Percentiles rank a stretch among this genome's conserved stretches.
phyloP scores from a whole-genome alignment of 2,113 vertebrate genomes.

The Microtus oregoni region DNA sequence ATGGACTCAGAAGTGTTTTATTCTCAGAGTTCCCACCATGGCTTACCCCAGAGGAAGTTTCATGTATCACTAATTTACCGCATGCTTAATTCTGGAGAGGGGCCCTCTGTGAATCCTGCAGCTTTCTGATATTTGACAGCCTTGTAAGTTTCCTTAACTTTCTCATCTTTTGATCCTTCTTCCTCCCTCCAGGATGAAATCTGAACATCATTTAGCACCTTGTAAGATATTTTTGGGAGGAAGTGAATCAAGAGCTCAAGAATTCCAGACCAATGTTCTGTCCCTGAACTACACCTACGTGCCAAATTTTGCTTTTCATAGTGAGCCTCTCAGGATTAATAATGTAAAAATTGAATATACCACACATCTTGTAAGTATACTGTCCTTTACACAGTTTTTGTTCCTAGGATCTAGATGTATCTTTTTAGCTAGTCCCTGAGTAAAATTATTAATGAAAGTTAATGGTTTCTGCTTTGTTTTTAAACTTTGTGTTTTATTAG shows the following conservation, averaged over 20 bases:
- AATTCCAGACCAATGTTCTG: rapidly evolving
- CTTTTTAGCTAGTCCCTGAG: neutral
- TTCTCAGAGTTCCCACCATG: neutral
- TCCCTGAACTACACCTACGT: neutral
- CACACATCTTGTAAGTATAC: neutral
- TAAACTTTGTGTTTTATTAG: neutral
- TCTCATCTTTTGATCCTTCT: neutral
- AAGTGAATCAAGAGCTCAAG: too few relatives aligned
- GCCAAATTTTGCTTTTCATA: neutral
- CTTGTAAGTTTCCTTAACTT: neutral
- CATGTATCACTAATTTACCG: too few relatives aligned
- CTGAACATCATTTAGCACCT: neutral
- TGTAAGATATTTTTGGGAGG: neutral
- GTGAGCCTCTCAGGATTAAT: neutral
- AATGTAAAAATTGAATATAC: neutral
- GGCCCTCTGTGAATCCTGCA: neutral
- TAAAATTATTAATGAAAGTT: neutral
- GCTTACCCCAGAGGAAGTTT: neutral
- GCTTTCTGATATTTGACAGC: neutral
- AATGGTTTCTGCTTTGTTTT: neutral
- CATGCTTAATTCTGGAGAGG: neutral
- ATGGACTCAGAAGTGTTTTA: neutral
- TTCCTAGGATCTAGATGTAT: neutral
- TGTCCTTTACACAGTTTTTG: neutral
- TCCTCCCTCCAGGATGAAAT: neutral